These are phyloP conservation scores for Julus scandinavius DNA, from an alignment of 2,888 invertebrate species.

Conservation along the genomic window DNA sequence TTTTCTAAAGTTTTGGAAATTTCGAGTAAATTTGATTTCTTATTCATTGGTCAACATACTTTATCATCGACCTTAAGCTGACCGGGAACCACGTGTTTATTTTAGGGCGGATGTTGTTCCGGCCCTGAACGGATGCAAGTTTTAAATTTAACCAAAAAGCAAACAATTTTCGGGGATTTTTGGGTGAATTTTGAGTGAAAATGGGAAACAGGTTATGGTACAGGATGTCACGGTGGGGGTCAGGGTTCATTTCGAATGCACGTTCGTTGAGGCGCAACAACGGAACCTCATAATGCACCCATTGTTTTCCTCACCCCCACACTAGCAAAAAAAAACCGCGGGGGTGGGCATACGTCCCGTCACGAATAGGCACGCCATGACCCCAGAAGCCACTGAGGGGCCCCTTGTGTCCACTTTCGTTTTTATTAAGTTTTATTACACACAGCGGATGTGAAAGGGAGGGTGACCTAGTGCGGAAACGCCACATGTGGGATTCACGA, in stretches of 20 bases:
- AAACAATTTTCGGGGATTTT: background rate
- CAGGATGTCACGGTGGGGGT: constrained; percentile 28
- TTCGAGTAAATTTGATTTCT: background rate
- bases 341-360: background rate
- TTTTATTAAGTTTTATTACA: background rate
- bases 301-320: background rate
- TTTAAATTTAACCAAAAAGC: background rate
- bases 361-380: background rate
- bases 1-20: background rate
- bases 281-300: constrained; percentile 13
- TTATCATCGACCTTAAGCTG: background rate
- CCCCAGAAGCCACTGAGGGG: background rate
- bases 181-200: constrained; percentile 4
- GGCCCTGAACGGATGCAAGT: background rate
- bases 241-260: background rate
- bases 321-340: background rate
- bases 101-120: background rate
- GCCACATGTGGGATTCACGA: background rate
- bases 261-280: constrained; percentile 2
- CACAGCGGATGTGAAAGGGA: background rate
- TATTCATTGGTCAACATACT: no score
- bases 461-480: constrained; percentile 7
- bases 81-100: background rate
- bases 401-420: background rate
- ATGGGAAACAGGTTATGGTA: background rate